A percentile compares a stretch with the other conserved stretches of the same genome.
phyloP scores from a whole-genome alignment of 2,797 vertebrate species.

The Pantherophis vulpinus region DNA sequence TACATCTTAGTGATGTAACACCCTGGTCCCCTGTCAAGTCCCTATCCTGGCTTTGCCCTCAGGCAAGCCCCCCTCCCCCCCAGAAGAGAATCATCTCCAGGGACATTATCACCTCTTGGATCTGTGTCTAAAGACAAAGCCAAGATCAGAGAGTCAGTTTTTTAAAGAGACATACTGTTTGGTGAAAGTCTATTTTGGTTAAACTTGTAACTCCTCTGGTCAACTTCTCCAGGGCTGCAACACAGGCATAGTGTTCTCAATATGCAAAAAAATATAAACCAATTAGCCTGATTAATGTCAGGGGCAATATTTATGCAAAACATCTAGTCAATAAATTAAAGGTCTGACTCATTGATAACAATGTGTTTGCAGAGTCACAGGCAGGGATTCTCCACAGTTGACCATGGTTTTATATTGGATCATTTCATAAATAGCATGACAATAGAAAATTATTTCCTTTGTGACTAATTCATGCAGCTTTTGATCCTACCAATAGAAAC shows the following conservation, averaged over 20 bases:
- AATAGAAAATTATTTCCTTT: neutral
- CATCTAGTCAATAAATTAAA: neutral
- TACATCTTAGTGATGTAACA: neutral
- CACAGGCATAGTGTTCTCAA: neutral
- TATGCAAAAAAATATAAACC: neutral
- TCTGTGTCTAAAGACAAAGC: no score
- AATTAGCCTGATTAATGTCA: neutral
- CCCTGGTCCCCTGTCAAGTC: neutral
- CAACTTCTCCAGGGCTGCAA: neutral
- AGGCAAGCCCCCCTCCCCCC: neutral
- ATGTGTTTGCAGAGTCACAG: neutral
- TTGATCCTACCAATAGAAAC: neutral
- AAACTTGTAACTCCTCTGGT: neutral
- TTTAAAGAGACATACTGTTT: neutral
- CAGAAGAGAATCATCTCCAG: neutral
- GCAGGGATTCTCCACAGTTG: neutral
- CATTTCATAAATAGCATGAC: neutral
- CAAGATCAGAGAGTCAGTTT: no score
- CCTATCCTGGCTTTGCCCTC: no score
- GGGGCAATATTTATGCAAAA: neutral
- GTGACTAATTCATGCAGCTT: neutral
- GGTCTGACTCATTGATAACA: neutral
- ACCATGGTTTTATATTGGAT: neutral
- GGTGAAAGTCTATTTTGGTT: neutral
- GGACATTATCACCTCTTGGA: no score